Conservation (phyloP, 2,888 invertebrate genomes). For the Acanthococcus lagerstroemiae region DNA sequence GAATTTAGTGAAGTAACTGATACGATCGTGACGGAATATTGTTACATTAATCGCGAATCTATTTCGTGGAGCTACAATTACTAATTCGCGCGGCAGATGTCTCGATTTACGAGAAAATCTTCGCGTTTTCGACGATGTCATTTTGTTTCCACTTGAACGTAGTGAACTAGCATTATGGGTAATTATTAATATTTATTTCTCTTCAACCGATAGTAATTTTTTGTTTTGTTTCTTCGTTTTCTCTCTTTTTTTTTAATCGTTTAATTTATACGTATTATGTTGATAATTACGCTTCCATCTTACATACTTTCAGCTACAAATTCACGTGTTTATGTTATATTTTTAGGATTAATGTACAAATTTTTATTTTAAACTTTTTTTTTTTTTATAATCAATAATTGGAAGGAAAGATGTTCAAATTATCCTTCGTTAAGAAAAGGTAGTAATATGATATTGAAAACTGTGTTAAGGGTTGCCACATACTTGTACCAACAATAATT, state of each 20-base stretch:
- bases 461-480: background rate
- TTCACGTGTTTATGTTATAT: slow-evolving; percentile 26
- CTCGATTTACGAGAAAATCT: too few species aligned
- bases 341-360: slow-evolving; percentile 22
- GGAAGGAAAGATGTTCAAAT: background rate
- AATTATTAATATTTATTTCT: slow-evolving; percentile 7
- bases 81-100: too few species aligned
- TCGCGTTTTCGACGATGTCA: background rate
- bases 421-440: background rate
- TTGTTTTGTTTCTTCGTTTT: slow-evolving; percentile 12
- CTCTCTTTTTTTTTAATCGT: slow-evolving; percentile 5
- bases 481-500: too few species aligned
- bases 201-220: slow-evolving; percentile 12
- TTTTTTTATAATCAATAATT: background rate
- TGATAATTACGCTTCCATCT: slow-evolving; percentile 25
- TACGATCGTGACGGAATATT: too few species aligned
- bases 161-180: slow-evolving; percentile 1
- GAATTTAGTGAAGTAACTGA: too few species aligned
- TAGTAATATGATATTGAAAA: background rate
- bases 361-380: slow-evolving; percentile 5
- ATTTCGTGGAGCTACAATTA: too few species aligned
- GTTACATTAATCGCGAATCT: too few species aligned
- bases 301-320: slow-evolving; percentile 25
- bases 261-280: slow-evolving; percentile 13
- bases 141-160: background rate